Evolutionary conservation across 2,797 vertebrate genomes (phyloP).

Genomic region (Hipposideros larvatus): DNA sequence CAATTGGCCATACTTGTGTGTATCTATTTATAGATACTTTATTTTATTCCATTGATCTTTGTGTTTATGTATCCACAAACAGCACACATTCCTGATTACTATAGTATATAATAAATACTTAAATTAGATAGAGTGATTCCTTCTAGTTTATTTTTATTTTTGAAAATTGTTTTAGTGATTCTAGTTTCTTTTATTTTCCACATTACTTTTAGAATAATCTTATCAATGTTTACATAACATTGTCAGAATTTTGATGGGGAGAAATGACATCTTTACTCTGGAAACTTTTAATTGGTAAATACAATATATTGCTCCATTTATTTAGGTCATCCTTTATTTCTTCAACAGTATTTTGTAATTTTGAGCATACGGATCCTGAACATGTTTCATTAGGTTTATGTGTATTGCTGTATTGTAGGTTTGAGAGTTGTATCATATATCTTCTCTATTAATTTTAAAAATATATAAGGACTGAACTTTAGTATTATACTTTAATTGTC

Average conservation of each 20-base stretch:
- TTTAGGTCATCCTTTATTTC: neutral
- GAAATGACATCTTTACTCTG: neutral
- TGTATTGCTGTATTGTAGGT: neutral
- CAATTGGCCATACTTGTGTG: neutral
- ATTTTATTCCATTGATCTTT: neutral
- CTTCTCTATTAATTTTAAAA: neutral
- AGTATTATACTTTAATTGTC: neutral
- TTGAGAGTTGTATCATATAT: neutral
- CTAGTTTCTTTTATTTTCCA: neutral
- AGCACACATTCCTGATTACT: neutral
- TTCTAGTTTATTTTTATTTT: neutral
- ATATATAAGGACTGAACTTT: neutral
- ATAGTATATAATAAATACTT: neutral
- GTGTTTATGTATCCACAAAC: neutral
- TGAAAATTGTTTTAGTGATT: neutral
- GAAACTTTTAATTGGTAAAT: neutral
- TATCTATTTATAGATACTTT: neutral
- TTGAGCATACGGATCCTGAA: neutral
- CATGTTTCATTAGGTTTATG: neutral
- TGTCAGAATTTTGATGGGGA: neutral
- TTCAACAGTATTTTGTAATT: neutral
- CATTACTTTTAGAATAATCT: neutral
- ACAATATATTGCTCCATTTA: neutral
- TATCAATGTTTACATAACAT: neutral
- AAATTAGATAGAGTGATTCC: neutral